phyloP scores from a whole-genome alignment of 2,113 vertebrate genomes.

The Amblyornis subalaris region DNA sequence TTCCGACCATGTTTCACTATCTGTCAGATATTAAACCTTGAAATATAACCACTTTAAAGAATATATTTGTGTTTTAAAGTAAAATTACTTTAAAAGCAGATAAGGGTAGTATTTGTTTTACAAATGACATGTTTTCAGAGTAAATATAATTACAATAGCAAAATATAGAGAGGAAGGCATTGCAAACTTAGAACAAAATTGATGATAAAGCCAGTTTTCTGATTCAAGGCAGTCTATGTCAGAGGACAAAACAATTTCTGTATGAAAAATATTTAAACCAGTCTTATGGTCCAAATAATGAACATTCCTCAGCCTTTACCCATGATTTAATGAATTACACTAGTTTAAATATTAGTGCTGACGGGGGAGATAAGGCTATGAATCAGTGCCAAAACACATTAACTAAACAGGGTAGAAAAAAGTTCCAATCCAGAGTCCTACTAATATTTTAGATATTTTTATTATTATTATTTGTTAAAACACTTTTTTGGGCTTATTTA shows the following conservation, averaged over 20 bases:
- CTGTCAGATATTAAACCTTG: not conserved
- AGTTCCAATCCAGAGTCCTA: not conserved
- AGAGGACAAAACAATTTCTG: not conserved
- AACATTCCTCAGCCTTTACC: not conserved
- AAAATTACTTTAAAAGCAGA: not conserved
- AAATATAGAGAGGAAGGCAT: not conserved
- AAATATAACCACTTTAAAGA: not conserved
- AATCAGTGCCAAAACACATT: not conserved
- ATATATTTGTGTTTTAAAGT: not conserved
- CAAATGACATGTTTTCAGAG: not conserved
- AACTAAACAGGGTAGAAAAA: not conserved
- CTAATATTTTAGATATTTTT: fast-evolving
- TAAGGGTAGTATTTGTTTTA: not conserved
- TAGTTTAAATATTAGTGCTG: not conserved
- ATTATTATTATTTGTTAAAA: not conserved
- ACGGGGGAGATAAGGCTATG: not conserved
- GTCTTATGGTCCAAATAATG: not conserved
- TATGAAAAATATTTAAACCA: not conserved
- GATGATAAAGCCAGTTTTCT: not conserved
- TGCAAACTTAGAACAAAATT: not conserved
- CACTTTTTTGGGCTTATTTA: not conserved
- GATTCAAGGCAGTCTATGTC: not conserved
- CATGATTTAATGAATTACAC: not conserved
- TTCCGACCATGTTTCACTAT: not conserved
- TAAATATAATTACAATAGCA: not conserved